Evolutionary conservation across 64 coral and sea anemone species (phyloP).

Genomic region (Actinia equina): DNA sequence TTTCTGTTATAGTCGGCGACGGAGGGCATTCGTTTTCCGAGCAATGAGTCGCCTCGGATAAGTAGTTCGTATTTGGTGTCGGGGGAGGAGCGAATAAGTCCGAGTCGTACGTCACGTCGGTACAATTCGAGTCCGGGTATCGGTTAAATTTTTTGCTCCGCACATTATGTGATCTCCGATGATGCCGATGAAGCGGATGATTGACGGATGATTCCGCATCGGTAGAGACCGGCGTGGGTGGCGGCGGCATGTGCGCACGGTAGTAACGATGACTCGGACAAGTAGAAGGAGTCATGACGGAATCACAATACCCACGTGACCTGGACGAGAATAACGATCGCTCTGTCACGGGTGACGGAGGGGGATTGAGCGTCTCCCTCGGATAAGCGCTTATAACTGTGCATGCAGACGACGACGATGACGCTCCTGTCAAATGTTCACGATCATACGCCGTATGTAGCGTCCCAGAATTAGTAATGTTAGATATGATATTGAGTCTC

Average conservation of each 20-base stretch:
- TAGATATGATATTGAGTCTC: conserved; percentile 43
- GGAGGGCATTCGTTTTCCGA: conserved; percentile 86
- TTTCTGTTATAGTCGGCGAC: conserved; percentile 76
- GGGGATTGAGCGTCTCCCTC: conserved; percentile 79
- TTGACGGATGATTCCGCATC: conserved; percentile 67
- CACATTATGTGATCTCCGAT: conserved; percentile 46
- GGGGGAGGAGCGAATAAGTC: conserved; percentile 86
- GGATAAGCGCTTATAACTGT: conserved; percentile 83
- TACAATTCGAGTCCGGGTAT: conserved; percentile 46
- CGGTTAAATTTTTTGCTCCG: conserved; percentile 48
- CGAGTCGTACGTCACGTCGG: conserved; percentile 79
- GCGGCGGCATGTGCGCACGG: conserved; percentile 68
- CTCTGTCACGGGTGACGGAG: conserved; percentile 87
- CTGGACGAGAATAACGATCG: conserved; percentile 66
- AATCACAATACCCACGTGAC: conserved; percentile 68
- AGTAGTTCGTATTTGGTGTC: conserved; percentile 87
- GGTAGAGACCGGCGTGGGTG: conserved; percentile 75
- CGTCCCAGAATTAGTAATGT: conserved; percentile 41
- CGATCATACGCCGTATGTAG: conserved; percentile 73
- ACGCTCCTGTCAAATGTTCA: conserved; percentile 85
- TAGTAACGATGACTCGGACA: conserved; percentile 75
- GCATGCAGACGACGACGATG: conserved; percentile 71
- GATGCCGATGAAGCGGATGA: conserved; percentile 55
- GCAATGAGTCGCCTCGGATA: conserved; percentile 85
- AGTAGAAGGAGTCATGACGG: conserved; percentile 75